Conservation (phyloP, 2,113 vertebrate genomes). For the Porphyrio hochstetteri region DNA sequence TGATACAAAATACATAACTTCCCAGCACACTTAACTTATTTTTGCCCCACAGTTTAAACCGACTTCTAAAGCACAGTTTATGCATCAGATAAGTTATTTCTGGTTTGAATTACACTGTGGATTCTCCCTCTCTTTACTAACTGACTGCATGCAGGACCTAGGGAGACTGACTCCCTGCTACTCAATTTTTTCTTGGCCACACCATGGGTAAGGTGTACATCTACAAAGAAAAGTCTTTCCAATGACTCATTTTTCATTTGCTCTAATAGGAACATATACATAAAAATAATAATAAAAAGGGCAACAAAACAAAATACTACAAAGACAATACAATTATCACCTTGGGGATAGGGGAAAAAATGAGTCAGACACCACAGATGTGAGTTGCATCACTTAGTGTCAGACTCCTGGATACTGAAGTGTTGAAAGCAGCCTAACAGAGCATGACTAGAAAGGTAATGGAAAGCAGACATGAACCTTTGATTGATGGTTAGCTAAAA, state of each 20-base stretch:
- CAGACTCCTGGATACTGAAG: background rate
- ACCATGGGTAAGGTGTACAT: background rate
- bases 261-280: background rate
- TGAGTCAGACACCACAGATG: background rate
- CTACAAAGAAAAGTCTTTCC: background rate
- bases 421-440: background rate
- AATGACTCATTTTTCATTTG: background rate
- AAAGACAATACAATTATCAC: constrained; percentile 18
- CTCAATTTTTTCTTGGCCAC: background rate
- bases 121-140: background rate
- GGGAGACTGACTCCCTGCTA: background rate
- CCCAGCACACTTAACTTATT: background rate
- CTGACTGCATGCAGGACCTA: background rate
- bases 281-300: constrained; percentile 7
- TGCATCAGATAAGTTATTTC: background rate
- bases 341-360: constrained; percentile 1
- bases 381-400: background rate
- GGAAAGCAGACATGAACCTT: background rate
- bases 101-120: background rate
- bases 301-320: constrained; percentile 12
- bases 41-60: background rate
- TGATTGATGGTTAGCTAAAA: background rate
- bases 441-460: constrained; percentile 17
- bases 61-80: background rate
- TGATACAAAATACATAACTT: background rate